Evolutionary conservation across 2,888 invertebrate species (phyloP).

Genomic region (Liopterus haemorrhoidalis): DNA sequence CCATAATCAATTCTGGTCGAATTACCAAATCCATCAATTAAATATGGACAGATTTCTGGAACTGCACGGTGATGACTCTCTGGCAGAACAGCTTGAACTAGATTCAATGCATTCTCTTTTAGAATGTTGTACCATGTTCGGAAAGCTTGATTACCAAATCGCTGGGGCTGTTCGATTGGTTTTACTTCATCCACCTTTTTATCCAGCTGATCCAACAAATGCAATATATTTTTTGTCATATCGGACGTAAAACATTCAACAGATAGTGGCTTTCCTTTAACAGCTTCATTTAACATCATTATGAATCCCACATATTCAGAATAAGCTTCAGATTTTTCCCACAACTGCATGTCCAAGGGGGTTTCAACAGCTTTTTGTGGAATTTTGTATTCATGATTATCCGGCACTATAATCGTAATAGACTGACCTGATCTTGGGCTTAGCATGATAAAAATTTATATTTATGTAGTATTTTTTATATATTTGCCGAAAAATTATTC

Average conservation of each 20-base stretch:
- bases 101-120: constrained; percentile 51
- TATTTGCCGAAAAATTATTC: too few relatives aligned
- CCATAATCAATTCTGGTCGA: constrained; percentile 97
- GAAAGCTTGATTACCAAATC: constrained; percentile 95
- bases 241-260: constrained; percentile 58
- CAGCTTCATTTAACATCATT: constrained; percentile 76
- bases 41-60: constrained; percentile 77
- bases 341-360: constrained; percentile 65
- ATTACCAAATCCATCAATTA: constrained; percentile 93
- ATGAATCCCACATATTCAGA: constrained; percentile 85
- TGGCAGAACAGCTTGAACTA: constrained; percentile 63
- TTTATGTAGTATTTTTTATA: too few relatives aligned
- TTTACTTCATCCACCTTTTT: constrained; percentile 75
- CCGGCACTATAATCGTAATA: constrained; percentile 44
- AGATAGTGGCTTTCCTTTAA: constrained; percentile 70
- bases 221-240: constrained; percentile 55
- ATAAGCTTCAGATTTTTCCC: constrained; percentile 83
- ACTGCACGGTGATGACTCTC: constrained; percentile 59
- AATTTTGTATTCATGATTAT: constrained; percentile 57
- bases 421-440: too few relatives aligned
- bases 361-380: constrained; percentile 61
- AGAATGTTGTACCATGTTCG: constrained; percentile 73
- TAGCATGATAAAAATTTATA: too few relatives aligned
- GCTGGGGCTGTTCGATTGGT: constrained; percentile 85
- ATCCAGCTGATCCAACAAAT: constrained; percentile 65